Percentiles rank a stretch among this genome's conserved stretches.
phyloP scores from a whole-genome alignment of 2,888 invertebrate species.

The Syrphus vitripennis region DNA sequence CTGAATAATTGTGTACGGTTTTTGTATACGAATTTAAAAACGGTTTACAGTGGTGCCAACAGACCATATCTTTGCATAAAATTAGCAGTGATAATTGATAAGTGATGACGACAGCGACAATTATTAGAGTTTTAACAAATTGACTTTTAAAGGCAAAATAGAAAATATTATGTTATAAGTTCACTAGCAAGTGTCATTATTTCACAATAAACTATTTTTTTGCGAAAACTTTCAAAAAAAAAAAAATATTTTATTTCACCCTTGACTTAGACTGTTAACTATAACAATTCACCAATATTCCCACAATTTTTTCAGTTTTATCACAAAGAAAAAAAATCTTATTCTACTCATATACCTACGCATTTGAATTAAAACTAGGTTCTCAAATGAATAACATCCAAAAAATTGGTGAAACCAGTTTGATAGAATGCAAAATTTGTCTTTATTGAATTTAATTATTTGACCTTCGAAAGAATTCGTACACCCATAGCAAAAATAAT shows the following conservation, averaged over 20 bases:
- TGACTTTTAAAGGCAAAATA: too few species aligned
- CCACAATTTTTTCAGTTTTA: background rate
- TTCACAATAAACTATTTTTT: background rate
- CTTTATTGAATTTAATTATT: background rate
- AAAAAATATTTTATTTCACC: background rate
- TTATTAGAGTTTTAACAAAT: too few species aligned
- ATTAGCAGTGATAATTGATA: too few species aligned
- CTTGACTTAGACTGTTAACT: background rate
- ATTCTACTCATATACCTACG: background rate
- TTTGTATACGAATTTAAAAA: too few species aligned
- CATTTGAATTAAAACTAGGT: background rate
- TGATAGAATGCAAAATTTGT: background rate
- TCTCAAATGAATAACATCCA: background rate
- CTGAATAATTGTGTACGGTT: too few species aligned
- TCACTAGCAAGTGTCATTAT: too few species aligned
- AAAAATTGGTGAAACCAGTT: background rate
- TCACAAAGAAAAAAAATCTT: background rate
- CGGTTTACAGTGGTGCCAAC: too few species aligned
- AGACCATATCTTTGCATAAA: too few species aligned
- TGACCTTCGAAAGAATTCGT: constrained; percentile 11
- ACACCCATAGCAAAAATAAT: background rate
- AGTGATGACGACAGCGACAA: too few species aligned
- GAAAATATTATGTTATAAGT: too few species aligned
- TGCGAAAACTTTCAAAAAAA: too few species aligned
- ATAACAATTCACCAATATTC: background rate